These are phyloP conservation scores for Tauraco erythrolophus DNA, from an alignment of 2,113 vertebrate genomes.

Conservation along the genomic window DNA sequence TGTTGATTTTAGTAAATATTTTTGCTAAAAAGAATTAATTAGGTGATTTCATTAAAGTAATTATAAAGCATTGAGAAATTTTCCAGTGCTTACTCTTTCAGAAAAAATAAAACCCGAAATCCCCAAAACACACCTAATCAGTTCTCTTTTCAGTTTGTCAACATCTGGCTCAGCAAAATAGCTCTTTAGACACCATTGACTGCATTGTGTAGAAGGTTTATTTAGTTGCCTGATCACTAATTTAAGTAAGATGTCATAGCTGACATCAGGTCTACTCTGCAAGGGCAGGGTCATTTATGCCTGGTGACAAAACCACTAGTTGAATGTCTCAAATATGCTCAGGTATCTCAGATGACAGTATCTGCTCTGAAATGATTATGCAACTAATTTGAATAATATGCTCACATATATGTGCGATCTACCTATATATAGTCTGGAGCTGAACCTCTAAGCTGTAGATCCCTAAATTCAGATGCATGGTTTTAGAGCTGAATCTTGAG, in stretches of 20 bases:
- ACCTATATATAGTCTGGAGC: background rate
- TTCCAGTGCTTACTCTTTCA: background rate
- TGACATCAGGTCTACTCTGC: background rate
- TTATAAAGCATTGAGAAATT: background rate
- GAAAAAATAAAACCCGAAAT: background rate
- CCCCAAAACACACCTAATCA: background rate
- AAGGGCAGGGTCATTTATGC: background rate
- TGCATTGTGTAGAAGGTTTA: background rate
- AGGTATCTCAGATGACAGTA: background rate
- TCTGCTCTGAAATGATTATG: fast-evolving
- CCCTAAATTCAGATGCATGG: background rate
- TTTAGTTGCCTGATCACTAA: background rate
- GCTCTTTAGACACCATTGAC: background rate
- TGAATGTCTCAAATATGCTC: background rate
- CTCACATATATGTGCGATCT: fast-evolving
- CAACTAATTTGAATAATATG: background rate
- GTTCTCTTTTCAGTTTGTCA: background rate
- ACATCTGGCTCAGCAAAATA: background rate
- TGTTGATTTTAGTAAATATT: background rate
- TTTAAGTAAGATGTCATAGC: background rate
- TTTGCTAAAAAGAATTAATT: background rate
- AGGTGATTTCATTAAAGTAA: background rate
- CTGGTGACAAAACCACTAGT: background rate
- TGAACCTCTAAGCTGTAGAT: background rate
- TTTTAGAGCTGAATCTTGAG: background rate